phyloP scores from a whole-genome alignment of 1,140 invertebrate genomes.

The Aplysia californica region DNA sequence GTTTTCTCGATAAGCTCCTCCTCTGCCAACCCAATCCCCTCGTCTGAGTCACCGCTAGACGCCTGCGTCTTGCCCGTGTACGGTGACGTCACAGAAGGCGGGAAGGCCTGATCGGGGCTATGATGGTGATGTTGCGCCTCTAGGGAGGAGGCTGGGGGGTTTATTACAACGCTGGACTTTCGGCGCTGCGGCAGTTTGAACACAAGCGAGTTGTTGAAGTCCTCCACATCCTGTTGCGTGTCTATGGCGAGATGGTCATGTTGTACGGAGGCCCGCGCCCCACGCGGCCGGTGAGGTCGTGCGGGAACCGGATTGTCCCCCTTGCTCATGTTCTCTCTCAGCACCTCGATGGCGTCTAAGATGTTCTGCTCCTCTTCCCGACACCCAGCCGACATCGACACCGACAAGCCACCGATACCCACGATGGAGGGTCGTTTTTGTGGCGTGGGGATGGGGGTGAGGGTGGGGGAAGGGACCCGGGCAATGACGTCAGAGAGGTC shows the following conservation, averaged over 20 bases:
- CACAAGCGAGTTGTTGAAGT: constrained; percentile 3
- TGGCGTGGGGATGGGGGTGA: neutral
- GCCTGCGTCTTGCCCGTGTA: too few relatives aligned
- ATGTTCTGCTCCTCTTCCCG: neutral
- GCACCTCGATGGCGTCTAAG: neutral
- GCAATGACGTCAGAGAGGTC: neutral
- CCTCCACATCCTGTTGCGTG: neutral
- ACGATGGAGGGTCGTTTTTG: neutral
- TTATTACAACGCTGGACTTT: neutral
- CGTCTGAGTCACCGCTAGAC: constrained; percentile 8
- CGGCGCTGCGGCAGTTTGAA: neutral
- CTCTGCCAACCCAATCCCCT: constrained; percentile 9
- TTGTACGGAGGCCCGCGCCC: neutral
- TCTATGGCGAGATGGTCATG: neutral
- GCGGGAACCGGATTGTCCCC: neutral
- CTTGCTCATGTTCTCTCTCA: neutral
- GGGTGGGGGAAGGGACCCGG: neutral
- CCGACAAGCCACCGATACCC: neutral
- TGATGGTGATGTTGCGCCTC: neutral
- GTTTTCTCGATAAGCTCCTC: neutral
- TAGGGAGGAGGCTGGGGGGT: neutral
- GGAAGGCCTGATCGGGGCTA: too few relatives aligned
- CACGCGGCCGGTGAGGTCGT: neutral
- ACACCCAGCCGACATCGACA: neutral
- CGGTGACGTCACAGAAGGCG: too few relatives aligned